phyloP scores from a whole-genome alignment of 2,113 vertebrate genomes.

The Corythaixoides concolor region DNA sequence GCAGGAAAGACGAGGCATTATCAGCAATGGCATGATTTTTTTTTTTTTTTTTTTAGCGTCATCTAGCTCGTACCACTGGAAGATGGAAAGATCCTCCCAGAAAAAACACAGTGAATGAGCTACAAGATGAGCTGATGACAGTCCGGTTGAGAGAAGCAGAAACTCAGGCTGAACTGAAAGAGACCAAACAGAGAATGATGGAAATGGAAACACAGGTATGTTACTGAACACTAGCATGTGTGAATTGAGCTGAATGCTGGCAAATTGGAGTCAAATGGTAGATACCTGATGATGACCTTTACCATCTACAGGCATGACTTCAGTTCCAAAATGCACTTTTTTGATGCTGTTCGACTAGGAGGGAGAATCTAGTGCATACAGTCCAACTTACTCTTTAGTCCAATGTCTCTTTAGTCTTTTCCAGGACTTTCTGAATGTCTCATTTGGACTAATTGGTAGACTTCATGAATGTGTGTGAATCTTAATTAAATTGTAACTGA shows the following conservation, averaged over 20 bases:
- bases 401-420: not conserved
- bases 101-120: constrained; percentile 89
- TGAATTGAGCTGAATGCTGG: not conserved
- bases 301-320: not conserved
- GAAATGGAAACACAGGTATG: constrained; percentile 94
- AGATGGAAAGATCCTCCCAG: constrained; percentile 93
- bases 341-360: not conserved
- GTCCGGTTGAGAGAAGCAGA: constrained; percentile 92
- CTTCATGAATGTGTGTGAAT: not conserved
- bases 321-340: not conserved
- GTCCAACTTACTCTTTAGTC: not conserved
- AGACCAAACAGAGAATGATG: constrained; percentile 92
- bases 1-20: not conserved
- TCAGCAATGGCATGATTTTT: not conserved
- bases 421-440: not conserved
- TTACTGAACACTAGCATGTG: not conserved
- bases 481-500: not conserved
- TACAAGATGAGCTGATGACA: constrained; percentile 97
- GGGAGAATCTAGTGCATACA: not conserved
- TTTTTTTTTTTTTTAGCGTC: constrained; percentile 78
- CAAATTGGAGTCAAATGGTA: not conserved
- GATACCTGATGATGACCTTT: not conserved
- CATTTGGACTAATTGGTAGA: not conserved
- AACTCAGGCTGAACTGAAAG: constrained; percentile 90
- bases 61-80: constrained; percentile 88